Base-by-base conservation (phyloP, 2,888 invertebrate species). In the Strigamia maritima region DNA sequence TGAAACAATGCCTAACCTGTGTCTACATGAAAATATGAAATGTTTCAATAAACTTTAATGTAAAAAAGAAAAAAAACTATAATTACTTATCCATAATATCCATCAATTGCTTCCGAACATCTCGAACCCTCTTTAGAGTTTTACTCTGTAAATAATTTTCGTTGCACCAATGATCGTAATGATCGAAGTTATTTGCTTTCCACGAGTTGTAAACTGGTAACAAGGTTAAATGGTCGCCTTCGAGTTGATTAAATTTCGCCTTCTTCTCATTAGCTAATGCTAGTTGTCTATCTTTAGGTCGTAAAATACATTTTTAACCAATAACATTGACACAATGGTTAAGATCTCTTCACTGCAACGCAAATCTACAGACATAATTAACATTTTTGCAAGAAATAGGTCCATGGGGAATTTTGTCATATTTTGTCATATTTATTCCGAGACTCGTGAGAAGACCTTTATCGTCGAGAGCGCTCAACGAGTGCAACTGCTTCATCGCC, bases 361-460 rank as follows among this genome's bases (percentile, higher is more conserved):
- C 70, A 98, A 88, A 26, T 98, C 95, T 0, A 99, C 98, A 0
- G 98, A 98, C 98, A 98, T 98, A 80, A 99, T 99, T 4, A 99
- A 89, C 91, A 99, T 95, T 89, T 99, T 99, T 0, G 97, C 95
- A 26, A 98, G 89, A 87, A 97, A 97, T 0, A 99, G 99, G 85
- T 99, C 99, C 79, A 99, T 87, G 0, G 99, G 99, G 86, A 99
- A 99, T 87, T 99, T 99, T 0, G 99, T 98, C 99, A n/a, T n/a
- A n/a, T n/a, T n/a, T n/a, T n/a, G n/a, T n/a, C n/a, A 99, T 99
- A 84, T 88, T 87, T 14, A 98, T 82, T 8, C 90, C 90, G 19
- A 90, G 84, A 70, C 88, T 84, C 0, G 90, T 90, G 31, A 90
- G 84, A 26, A 90, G 84, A 4, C 90, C 96, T 86, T 96, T 95